These are phyloP conservation scores for Neodiprion pinetum DNA, from an alignment of 1,140 invertebrate genomes.

Conservation along the genomic window DNA sequence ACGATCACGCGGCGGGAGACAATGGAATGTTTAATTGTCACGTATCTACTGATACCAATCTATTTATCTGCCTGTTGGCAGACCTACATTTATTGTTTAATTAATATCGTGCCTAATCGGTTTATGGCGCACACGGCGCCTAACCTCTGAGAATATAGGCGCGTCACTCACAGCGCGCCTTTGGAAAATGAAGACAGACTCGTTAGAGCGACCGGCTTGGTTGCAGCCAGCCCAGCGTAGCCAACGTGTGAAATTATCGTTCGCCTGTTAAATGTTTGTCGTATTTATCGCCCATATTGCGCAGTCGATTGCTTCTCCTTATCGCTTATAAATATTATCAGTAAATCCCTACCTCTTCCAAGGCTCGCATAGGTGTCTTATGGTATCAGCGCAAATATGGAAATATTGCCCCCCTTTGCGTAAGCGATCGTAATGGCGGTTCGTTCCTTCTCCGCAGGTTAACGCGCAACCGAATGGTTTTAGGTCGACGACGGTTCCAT, in stretches of 20 bases:
- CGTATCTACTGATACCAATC: neutral
- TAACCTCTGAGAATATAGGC: neutral
- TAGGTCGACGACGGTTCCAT: too few relatives aligned
- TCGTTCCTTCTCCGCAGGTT: too few relatives aligned
- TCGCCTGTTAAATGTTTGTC: constrained; percentile 18
- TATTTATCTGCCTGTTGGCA: neutral
- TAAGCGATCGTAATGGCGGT: constrained; percentile 5
- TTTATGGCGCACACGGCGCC: constrained; percentile 2
- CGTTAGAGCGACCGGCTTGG: too few relatives aligned
- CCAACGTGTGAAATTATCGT: constrained; percentile 22
- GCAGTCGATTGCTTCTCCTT: constrained; percentile 42
- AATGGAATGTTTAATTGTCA: constrained; percentile 2
- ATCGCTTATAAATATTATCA: constrained; percentile 46
- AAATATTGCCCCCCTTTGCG: constrained; percentile 31
- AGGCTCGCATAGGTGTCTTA: neutral
- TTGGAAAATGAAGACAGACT: neutral
- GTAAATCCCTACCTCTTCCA: constrained; percentile 39
- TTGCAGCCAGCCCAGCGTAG: neutral
- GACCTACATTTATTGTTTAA: constrained; percentile 7
- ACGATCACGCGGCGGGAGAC: neutral
- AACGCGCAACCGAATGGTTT: too few relatives aligned
- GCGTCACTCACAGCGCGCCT: neutral
- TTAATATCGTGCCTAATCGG: constrained; percentile 5
- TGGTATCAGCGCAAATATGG: constrained; percentile 55
- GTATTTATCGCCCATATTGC: constrained; percentile 23